phyloP scores from a whole-genome alignment of 2,888 invertebrate species.

The Teleiodes luculella region DNA sequence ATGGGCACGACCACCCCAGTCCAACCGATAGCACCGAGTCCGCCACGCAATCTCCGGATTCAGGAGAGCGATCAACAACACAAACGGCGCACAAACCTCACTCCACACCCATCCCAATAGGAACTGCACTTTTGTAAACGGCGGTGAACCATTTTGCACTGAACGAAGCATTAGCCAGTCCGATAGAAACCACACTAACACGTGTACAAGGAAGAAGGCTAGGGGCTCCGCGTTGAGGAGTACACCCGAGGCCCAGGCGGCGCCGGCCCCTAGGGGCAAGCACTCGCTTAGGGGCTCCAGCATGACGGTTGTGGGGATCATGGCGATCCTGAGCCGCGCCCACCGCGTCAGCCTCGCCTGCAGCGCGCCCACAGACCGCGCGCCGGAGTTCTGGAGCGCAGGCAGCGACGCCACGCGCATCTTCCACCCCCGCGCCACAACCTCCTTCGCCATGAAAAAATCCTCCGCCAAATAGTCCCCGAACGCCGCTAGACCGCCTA shows the following conservation, averaged over 20 bases:
- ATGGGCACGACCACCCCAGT: constrained; percentile 97
- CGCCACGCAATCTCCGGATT: constrained; percentile 96
- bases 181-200: constrained; percentile 95
- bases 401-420: constrained; percentile 95
- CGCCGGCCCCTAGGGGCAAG: constrained; percentile 93
- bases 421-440: constrained; percentile 93
- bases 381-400: constrained; percentile 96
- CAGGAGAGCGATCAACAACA: constrained; percentile 91
- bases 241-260: constrained; percentile 90
- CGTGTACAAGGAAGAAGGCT: constrained; percentile 94
- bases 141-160: constrained; percentile 94
- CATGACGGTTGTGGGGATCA: constrained; percentile 94
- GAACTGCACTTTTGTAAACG: constrained; percentile 97
- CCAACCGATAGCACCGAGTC: constrained; percentile 91
- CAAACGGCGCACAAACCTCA: constrained; percentile 92
- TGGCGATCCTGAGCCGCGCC: constrained; percentile 96
- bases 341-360: constrained; percentile 92
- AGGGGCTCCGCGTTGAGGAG: constrained; percentile 93
- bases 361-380: constrained; percentile 90
- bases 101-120: constrained; percentile 96
- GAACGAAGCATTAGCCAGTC: constrained; percentile 95
- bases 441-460: constrained; percentile 96
- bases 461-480: constrained; percentile 98
- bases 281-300: constrained; percentile 98
- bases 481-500: constrained; percentile 94